phyloP scores from a whole-genome alignment of 2,113 vertebrate species.

The Anarrhichthys ocellatus region DNA sequence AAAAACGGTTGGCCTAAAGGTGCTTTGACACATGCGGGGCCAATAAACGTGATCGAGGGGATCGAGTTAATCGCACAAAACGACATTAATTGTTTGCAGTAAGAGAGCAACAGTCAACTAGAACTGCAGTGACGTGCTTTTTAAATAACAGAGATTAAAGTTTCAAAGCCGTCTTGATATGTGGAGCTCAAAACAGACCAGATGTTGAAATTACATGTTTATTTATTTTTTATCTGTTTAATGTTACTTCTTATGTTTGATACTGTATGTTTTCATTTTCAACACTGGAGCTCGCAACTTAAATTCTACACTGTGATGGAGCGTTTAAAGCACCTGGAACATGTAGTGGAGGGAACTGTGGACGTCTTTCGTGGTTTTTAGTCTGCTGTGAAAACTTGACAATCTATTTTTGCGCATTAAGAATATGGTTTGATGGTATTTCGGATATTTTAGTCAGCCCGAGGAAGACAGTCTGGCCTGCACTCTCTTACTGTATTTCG shows the following conservation, averaged over 20 bases:
- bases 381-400: not conserved
- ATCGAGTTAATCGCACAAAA: not conserved
- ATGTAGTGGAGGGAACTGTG: not conserved
- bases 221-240: too few species aligned
- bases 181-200: not conserved
- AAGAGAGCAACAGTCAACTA: not conserved
- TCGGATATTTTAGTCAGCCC: not conserved
- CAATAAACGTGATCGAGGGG: slow-evolving; percentile 36
- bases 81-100: slow-evolving; percentile 2
- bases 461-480: not conserved
- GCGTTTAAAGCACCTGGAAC: not conserved
- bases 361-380: not conserved
- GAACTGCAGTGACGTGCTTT: not conserved
- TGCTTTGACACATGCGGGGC: slow-evolving; percentile 31
- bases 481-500: slow-evolving; percentile 27
- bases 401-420: too few species aligned
- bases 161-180: not conserved
- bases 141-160: not conserved
- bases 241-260: not conserved
- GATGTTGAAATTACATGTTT: not conserved
- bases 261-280: not conserved
- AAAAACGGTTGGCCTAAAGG: slow-evolving; percentile 36
- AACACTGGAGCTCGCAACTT: not conserved
- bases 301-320: not conserved
- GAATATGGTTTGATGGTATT: not conserved